Base-by-base conservation (phyloP, 2,113 vertebrate species). In the Setophaga petechia region DNA sequence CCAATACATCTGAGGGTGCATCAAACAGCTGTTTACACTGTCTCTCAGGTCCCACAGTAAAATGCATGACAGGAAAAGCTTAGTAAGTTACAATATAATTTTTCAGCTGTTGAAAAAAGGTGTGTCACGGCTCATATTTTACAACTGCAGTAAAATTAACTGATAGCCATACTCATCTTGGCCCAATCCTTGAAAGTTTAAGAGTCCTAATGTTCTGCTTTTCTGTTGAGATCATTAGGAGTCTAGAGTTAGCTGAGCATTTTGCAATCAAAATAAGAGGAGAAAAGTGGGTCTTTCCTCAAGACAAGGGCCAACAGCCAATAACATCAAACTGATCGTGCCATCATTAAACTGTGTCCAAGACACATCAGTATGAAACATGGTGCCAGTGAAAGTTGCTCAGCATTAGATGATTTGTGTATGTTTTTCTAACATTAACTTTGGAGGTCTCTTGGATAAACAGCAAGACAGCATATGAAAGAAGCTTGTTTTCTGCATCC, bases 91-190 rank as follows among this genome's bases (percentile, higher is more conserved):
- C 66, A 95, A 74, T 67, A 80, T 90, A 88, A 96, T 93, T 97
- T 97, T 97, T 82, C 87, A 97, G 82, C 82, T 94, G 52, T 95
- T 96, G 30, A 86, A 86, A 90, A 93, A 89, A 83, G 30, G 27
- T 31, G 2, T 93, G 63, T 95, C 88, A 93, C 95, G 47, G n/a
- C 54, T 43, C 71, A 66, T 95, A 46, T 89, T 96, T 96, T 79
- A 95, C 80, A 95, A 94, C 66, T 92, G 71, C 89, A 95, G 72
- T 90, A 80, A 96, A 97, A 95, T 94, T 90, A 95, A 89, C 80
- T 78, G 84, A 80, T 71, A 80, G 55, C 67, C 19, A 16, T 57
- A 86, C 22, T 41, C 15, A 51, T 55, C 15, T 63, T 20, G 12
- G 63, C 47, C 35, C 27, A 62, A 9, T 80, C 22, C 75, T 80